phyloP scores from a whole-genome alignment of 2,888 invertebrate species.

The Lycophotia porphyrea region DNA sequence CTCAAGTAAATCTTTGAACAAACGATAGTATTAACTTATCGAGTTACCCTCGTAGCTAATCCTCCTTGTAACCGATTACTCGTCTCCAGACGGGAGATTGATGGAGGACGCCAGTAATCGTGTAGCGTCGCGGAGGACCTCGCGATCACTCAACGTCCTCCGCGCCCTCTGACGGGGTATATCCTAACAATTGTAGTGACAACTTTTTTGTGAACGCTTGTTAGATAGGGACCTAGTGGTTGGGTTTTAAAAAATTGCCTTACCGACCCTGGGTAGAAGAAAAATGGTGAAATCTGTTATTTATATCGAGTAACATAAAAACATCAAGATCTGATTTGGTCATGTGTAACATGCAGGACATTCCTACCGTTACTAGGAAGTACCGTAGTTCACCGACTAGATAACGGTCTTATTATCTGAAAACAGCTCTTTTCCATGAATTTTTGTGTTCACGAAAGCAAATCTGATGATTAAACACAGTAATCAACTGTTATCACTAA shows the following conservation, averaged over 20 bases:
- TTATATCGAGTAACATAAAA: neutral
- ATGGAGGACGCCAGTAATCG: constrained; percentile 66
- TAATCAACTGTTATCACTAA: too few relatives aligned
- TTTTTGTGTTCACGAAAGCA: too few relatives aligned
- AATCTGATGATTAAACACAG: too few relatives aligned
- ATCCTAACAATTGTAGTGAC: constrained; percentile 23
- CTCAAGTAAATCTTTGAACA: neutral
- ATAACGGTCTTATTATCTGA: too few relatives aligned
- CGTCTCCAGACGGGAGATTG: constrained; percentile 66
- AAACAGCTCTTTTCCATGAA: too few relatives aligned
- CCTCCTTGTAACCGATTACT: constrained; percentile 66
- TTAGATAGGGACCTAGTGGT: neutral
- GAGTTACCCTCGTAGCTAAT: constrained; percentile 35
- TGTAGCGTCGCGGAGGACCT: constrained; percentile 57
- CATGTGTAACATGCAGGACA: neutral
- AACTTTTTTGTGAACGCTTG: constrained; percentile 26
- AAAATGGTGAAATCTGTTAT: neutral
- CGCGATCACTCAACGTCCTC: constrained; percentile 71
- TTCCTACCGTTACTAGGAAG: too few relatives aligned
- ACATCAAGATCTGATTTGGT: neutral
- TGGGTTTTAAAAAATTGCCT: neutral
- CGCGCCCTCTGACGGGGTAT: constrained; percentile 1
- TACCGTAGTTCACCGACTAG: too few relatives aligned
- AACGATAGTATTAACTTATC: constrained; percentile 17
- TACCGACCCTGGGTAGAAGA: too few relatives aligned